Conservation (phyloP, 2,797 vertebrate genomes). For the Hafferia zeledoni region DNA sequence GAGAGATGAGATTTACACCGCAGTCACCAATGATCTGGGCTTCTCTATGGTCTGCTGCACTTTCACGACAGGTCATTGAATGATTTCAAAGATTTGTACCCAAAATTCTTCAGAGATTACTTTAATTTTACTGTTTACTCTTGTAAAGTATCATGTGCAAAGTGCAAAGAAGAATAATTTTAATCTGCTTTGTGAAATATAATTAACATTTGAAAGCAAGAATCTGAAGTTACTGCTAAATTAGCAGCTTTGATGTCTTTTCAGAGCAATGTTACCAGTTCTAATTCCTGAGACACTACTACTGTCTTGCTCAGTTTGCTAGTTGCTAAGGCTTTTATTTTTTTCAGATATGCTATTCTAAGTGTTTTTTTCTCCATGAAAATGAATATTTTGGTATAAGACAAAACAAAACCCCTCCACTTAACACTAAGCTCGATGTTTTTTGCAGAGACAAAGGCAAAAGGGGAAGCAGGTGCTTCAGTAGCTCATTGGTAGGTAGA, state of each 20-base stretch:
- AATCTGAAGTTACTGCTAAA: not conserved
- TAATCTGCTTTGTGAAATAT: not conserved
- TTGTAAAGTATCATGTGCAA: not conserved
- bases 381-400: not conserved
- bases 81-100: not conserved
- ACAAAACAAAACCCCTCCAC: not conserved
- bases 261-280: not conserved
- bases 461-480: constrained; percentile 20
- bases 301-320: not conserved
- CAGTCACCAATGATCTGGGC: not conserved
- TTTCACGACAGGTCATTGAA: not conserved
- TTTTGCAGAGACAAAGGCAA: constrained; percentile 9
- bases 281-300: not conserved
- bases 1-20: not conserved
- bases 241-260: not conserved
- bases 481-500: not conserved
- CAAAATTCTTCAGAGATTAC: not conserved
- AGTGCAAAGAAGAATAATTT: not conserved
- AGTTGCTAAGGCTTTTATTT: not conserved
- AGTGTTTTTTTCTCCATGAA: not conserved
- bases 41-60: not conserved
- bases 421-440: not conserved
- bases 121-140: not conserved
- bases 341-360: not conserved
- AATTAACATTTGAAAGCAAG: not conserved